Evolutionary conservation across 2,888 invertebrate genomes (phyloP).

Genomic region (Xestoiulus laeticollis): DNA sequence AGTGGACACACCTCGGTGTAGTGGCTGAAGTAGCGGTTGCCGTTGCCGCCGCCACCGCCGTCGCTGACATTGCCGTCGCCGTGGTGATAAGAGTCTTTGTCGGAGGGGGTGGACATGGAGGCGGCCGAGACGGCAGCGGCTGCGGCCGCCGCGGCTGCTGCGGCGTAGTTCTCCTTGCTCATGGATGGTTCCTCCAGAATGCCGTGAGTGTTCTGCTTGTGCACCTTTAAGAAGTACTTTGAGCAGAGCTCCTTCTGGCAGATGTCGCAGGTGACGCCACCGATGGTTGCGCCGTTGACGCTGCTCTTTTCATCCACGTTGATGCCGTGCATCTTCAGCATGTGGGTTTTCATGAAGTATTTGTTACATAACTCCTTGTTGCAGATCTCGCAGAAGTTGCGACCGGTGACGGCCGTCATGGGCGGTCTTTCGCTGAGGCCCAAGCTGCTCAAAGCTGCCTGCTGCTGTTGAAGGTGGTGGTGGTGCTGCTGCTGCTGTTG

Average conservation of each 20-base stretch:
- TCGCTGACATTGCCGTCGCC: constrained; percentile 31
- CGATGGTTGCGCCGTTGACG: constrained; percentile 75
- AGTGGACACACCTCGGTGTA: constrained; percentile 79
- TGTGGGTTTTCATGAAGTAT: constrained; percentile 99
- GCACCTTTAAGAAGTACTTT: constrained; percentile 96
- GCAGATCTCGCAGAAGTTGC: constrained; percentile 94
- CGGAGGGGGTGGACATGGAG: constrained; percentile 61
- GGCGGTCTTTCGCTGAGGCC: constrained; percentile 52
- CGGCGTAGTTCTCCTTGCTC: constrained; percentile 53
- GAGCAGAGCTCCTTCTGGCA: constrained; percentile 98
- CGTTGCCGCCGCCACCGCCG: constrained; percentile 45
- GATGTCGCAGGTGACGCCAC: constrained; percentile 94
- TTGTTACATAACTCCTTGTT: constrained; percentile 99
- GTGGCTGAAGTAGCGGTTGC: constrained; percentile 71
- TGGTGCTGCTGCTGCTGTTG: neutral
- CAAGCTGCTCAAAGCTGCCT: constrained; percentile 46
- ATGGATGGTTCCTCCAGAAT: constrained; percentile 78
- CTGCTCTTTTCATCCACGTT: constrained; percentile 78
- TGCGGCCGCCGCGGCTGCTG: constrained; percentile 64
- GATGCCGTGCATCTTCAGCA: constrained; percentile 98
- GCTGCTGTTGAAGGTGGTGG: neutral
- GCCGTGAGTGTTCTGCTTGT: constrained; percentile 98
- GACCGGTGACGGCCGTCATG: constrained; percentile 58
- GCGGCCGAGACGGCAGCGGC: constrained; percentile 64
- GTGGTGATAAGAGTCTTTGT: constrained; percentile 65